Evolutionary conservation across 2,888 invertebrate genomes (phyloP), one percentile per base, ranked within the genome.

Genomic region (Helobdella robusta): DNA sequence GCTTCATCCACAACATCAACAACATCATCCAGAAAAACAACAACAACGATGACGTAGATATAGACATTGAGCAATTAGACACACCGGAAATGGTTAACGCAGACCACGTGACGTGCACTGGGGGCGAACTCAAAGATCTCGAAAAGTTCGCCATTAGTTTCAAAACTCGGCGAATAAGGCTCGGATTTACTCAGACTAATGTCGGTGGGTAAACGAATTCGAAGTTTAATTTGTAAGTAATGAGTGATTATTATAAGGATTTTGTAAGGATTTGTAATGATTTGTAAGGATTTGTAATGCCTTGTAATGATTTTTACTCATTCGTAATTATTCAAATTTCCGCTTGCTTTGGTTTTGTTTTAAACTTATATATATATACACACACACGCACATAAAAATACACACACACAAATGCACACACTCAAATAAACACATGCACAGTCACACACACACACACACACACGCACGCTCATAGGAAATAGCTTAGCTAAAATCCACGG

Each of bases 141-240:
- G 95, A 95, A 83, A 91, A 91, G 70, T 95, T 95, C 80, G 95
- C 95, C 75, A 93, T 94, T 81, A 92, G 93, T 82, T 95, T 95
- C 83, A 95, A 95, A 82, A 93, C 94, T 82, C 85, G 94, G 72
- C 86, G 95, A 73, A 95, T 95, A 81, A 95, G 95, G 81, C 84
- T 95, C 71, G 95, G 95, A 71, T 93, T 92, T 82, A 93, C 93
- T 73, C 93, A 93, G 81, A 92, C 92, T 46, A 94, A 95, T 82
- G 94, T 95, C 54, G 94, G 94, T 68, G 50, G 68, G 71, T 65
- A 11, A 34, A 1, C 34, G 6, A 6, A n/a, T n/a, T n/a, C n/a
- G n/a, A 40, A 40, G 11, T 40, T 11, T 40, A 15, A 15, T 15
- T 40, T 11, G 44, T n/a, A 15, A 40, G 11, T 15, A n/a, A 40